These are phyloP conservation scores for Polyommatus iphigenia DNA, from an alignment of 2,888 invertebrate species.

Conservation along the genomic window DNA sequence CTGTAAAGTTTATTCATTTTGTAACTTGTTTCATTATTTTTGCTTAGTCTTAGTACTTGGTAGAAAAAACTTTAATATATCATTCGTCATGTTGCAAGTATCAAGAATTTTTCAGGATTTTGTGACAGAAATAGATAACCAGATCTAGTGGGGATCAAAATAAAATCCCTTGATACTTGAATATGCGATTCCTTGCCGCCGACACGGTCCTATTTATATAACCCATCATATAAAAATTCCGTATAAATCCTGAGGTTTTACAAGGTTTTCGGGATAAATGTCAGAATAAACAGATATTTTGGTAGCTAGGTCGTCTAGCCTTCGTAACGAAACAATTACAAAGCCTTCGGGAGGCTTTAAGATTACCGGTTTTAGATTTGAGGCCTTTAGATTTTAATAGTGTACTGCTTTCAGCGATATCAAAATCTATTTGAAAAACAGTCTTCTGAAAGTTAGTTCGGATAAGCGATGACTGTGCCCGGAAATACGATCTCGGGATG, in stretches of 20 bases:
- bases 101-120: neutral
- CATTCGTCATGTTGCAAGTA: neutral
- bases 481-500: too few species aligned
- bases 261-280: neutral
- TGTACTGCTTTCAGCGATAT: neutral
- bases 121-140: neutral
- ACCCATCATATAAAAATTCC: neutral
- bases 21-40: neutral
- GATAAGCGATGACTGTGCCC: too few species aligned
- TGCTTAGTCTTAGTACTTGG: neutral
- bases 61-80: neutral
- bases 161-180: slow-evolving; percentile 19
- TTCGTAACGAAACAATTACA: neutral
- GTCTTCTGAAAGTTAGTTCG: neutral
- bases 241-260: neutral
- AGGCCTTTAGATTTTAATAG: neutral
- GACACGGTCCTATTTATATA: slow-evolving; percentile 2
- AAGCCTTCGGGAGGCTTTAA: neutral
- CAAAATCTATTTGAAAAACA: neutral
- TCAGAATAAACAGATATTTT: neutral
- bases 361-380: too few species aligned
- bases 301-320: neutral
- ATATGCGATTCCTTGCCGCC: slow-evolving; percentile 12
- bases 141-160: neutral
- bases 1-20: neutral